phyloP scores from a whole-genome alignment of 2,113 vertebrate genomes.

The Motacilla alba region DNA sequence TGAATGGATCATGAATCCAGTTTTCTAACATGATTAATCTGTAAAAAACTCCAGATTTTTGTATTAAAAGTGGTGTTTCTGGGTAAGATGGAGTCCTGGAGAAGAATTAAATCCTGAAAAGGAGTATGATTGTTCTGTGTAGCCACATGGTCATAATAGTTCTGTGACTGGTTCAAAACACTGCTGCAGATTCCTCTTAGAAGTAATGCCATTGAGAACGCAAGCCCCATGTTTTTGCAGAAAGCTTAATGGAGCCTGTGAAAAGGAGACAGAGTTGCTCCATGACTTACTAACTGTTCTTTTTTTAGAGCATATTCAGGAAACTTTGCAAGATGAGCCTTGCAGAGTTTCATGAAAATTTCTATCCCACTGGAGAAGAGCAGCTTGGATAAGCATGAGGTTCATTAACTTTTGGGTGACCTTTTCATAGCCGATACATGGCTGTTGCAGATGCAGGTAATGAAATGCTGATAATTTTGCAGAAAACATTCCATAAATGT shows the following conservation, averaged over 20 bases:
- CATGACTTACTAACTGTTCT: not conserved
- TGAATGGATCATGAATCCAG: not conserved
- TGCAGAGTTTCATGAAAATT: conserved; percentile 26
- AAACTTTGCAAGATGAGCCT: conserved; percentile 39
- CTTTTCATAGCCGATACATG: conserved; percentile 44
- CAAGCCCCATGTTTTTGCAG: not conserved
- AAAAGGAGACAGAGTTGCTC: not conserved
- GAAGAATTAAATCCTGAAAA: not conserved
- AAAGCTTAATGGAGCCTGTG: not conserved
- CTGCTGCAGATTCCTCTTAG: not conserved
- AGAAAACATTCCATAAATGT: conserved; percentile 35
- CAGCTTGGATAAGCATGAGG: conserved; percentile 34
- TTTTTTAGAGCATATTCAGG: not conserved
- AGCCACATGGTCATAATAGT: not conserved
- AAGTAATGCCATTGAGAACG: not conserved
- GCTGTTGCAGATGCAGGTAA: conserved; percentile 38
- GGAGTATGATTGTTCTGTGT: not conserved
- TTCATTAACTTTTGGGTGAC: conserved; percentile 61
- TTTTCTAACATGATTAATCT: not conserved
- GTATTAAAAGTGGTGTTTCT: not conserved
- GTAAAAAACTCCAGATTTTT: not conserved
- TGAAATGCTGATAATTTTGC: conserved; percentile 49
- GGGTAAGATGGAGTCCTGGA: not conserved
- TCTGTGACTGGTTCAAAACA: not conserved
- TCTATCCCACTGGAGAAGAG: conserved; percentile 11